phyloP scores from a whole-genome alignment of 1,140 invertebrate genomes.

The Drosophila sucinea region DNA sequence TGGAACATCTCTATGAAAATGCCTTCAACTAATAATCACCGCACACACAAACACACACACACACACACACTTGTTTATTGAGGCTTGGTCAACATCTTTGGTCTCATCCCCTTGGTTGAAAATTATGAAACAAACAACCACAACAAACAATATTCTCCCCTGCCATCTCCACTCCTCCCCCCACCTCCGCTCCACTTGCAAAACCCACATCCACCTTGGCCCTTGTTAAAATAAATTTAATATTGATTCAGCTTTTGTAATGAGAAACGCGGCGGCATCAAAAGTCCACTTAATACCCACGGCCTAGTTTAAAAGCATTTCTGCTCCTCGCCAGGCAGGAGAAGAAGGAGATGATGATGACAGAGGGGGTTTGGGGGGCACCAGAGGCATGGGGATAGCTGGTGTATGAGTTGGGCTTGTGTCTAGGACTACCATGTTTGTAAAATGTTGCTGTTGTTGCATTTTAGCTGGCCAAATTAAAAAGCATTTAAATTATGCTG shows the following conservation, averaged over 20 bases:
- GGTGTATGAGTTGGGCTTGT: constrained; percentile 18
- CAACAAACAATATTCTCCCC: constrained; percentile 48
- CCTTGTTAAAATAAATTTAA: constrained; percentile 76
- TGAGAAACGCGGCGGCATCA: constrained; percentile 78
- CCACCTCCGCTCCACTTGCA: background rate
- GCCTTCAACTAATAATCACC: constrained; percentile 45
- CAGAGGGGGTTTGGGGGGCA: background rate
- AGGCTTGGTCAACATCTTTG: constrained; percentile 4
- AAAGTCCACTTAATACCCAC: constrained; percentile 65
- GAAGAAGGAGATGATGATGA: background rate
- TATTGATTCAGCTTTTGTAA: constrained; percentile 81
- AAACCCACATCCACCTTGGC: background rate
- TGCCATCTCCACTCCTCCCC: background rate
- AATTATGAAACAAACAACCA: constrained; percentile 75
- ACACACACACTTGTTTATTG: constrained; percentile 47
- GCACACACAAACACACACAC: constrained; percentile 11
- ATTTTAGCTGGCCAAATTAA: constrained; percentile 75
- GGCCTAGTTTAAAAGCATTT: constrained; percentile 57
- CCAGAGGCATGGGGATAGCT: background rate
- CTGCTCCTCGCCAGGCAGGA: constrained; percentile 26
- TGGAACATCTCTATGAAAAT: constrained; percentile 14
- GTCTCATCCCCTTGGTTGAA: background rate
- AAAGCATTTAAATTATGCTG: constrained; percentile 81
- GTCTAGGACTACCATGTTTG: constrained; percentile 49
- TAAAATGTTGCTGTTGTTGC: constrained; percentile 72